phyloP scores from a whole-genome alignment of 2,888 invertebrate species.

The Sphaerophoria rueppellii region DNA sequence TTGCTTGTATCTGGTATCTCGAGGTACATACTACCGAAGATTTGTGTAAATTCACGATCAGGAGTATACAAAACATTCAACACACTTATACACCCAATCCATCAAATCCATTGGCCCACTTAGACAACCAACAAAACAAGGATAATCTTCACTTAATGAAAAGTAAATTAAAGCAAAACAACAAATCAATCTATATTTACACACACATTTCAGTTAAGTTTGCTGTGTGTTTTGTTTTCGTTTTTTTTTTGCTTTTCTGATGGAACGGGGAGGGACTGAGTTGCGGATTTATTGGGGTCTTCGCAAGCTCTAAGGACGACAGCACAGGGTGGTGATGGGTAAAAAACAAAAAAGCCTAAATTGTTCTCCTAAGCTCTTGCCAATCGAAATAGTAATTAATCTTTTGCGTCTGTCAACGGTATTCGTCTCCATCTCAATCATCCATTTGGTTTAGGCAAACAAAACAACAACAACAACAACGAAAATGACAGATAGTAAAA shows the following conservation, averaged over 20 bases:
- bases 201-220: conserved; percentile 43
- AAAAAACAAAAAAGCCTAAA: conserved; percentile 6
- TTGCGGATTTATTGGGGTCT: not conserved
- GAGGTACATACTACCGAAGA: not conserved
- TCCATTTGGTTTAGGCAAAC: not conserved
- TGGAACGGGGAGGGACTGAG: not conserved
- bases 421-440: conserved; percentile 6
- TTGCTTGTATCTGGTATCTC: not conserved
- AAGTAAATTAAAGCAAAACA: conserved; percentile 68
- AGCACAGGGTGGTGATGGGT: not conserved
- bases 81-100: conserved; percentile 18
- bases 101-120: conserved; percentile 56
- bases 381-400: conserved; percentile 68
- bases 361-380: conserved; percentile 30
- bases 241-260: not conserved
- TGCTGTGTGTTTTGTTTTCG: not conserved
- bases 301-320: not conserved
- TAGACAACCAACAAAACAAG: conserved; percentile 40
- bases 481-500: not conserved
- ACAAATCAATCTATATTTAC: conserved; percentile 64
- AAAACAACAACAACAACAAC: not conserved
- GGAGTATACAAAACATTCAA: not conserved
- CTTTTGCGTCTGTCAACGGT: conserved; percentile 59
- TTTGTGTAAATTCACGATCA: not conserved
- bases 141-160: conserved; percentile 55